Conservation (phyloP, 2,797 vertebrate species). For the Enteromius argenteus region DNA sequence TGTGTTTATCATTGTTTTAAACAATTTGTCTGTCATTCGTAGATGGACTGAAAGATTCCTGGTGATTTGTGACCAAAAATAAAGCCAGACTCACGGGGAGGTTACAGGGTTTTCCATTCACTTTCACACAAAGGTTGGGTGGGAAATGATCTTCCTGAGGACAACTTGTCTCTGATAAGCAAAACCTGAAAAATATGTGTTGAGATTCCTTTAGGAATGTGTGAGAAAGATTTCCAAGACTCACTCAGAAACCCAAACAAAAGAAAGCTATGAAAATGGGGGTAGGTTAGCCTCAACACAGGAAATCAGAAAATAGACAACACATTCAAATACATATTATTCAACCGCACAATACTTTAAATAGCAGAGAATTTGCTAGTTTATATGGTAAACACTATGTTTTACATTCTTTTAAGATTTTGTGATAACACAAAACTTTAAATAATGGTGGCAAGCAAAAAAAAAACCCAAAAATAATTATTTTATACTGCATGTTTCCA, state of each 20-base stretch:
- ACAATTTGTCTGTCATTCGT: constrained; percentile 1
- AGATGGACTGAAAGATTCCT: not conserved
- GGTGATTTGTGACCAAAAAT: constrained; percentile 27
- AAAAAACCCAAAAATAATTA: not conserved
- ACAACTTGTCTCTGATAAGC: constrained; percentile 99
- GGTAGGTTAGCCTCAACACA: constrained; percentile 16
- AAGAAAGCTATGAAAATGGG: constrained; percentile 27
- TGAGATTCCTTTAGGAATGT: constrained; percentile 34
- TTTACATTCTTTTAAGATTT: not conserved
- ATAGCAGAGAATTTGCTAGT: not conserved
- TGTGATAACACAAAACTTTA: not conserved
- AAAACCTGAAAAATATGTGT: constrained; percentile 85
- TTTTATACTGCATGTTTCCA: not conserved
- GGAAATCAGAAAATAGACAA: constrained; percentile 6
- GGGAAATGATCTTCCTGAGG: constrained; percentile 99
- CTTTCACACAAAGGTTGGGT: constrained; percentile 96
- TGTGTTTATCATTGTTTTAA: not conserved
- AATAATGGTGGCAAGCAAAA: not conserved
- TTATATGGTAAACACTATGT: not conserved
- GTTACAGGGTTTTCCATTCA: constrained; percentile 97
- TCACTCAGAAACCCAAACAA: constrained; percentile 47
- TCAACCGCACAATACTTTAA: not conserved
- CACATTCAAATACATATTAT: not conserved
- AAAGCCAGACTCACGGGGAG: constrained; percentile 87
- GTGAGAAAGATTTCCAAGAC: constrained; percentile 39